Evolutionary conservation across 2,797 vertebrate species (phyloP), one percentile per base, ranked within the genome.

Genomic region (Iguana delicatissima): DNA sequence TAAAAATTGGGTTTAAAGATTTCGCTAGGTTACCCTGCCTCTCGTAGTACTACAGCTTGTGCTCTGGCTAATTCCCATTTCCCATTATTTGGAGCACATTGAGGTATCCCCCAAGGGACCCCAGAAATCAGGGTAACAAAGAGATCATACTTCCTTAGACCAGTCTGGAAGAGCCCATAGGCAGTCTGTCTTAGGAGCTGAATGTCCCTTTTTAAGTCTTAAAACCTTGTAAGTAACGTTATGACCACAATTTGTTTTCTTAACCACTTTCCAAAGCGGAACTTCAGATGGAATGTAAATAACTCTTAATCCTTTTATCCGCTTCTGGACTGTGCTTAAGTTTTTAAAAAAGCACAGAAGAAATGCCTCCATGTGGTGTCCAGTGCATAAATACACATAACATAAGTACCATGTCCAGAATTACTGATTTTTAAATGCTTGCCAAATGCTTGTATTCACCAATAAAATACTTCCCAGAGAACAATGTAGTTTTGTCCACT

Each of bases 211-310:
- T 86, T 73, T 86, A 80, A 80, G 57, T 55, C 26, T 69, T 85
- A 72, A 90, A 72, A 38, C 50, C 50, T 72, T 80, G 64, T 35
- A 69, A 57, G 52, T 90, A 77, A 46, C 83, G 32, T 89, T 79
- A 76, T 81, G 59, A 69, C 46, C 85, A 73, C 9, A n/a, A 72
- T 69, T 69, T 89, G 82, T 79, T 91, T 74, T 82, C 57, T 85
- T 80, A 82, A 84, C 76, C 50, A 55, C 32, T 84, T 90, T 80
- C 89, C 84, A 90, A 62, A 91, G 52, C 74, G 7, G 82, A 91
- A 89, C 84, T 59, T 86, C 50, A 50, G 52, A 46, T 57, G 13
- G 26, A 86, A 86, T 92, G 79, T 67, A 92, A 83, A 91, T 79
- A 86, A 82, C 14, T 35, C 26, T 50, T 83, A 83, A 92, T 89